Percentiles rank a stretch among this genome's conserved stretches.
phyloP scores from a whole-genome alignment of 2,888 invertebrate species.

The Coecobrya sp. region DNA sequence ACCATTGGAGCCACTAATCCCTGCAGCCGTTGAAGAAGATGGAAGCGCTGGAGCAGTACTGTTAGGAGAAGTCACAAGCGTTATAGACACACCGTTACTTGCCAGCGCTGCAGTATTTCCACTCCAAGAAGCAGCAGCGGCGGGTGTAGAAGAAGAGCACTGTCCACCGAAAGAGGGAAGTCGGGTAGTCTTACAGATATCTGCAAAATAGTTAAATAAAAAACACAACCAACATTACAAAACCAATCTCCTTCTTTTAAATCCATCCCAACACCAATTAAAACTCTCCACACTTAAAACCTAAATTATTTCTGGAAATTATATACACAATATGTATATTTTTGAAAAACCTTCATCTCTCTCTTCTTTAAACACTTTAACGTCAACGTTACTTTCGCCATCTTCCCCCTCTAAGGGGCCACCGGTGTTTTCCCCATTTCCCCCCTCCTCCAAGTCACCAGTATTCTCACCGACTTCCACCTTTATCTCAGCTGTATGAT shows the following conservation, averaged over 20 bases:
- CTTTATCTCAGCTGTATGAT: no score
- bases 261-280: not conserved
- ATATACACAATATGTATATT: no score
- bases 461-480: no score
- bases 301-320: no score
- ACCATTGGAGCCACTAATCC: conserved; percentile 62
- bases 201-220: not conserved
- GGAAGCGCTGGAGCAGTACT: not conserved
- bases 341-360: no score
- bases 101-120: conserved; percentile 66
- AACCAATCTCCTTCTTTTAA: not conserved
- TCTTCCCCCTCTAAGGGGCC: no score
- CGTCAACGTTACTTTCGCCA: no score
- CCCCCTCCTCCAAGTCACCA: no score
- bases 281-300: no score
- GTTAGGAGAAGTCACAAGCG: conserved; percentile 49
- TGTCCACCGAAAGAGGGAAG: conserved; percentile 5
- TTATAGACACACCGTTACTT: conserved; percentile 81
- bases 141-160: not conserved
- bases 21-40: not conserved
- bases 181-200: conserved; percentile 44
- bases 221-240: not conserved
- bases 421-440: no score
- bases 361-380: no score
- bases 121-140: conserved; percentile 29